Base-by-base conservation (phyloP, 2,888 invertebrate species). In the Ypsolopha sequella region DNA sequence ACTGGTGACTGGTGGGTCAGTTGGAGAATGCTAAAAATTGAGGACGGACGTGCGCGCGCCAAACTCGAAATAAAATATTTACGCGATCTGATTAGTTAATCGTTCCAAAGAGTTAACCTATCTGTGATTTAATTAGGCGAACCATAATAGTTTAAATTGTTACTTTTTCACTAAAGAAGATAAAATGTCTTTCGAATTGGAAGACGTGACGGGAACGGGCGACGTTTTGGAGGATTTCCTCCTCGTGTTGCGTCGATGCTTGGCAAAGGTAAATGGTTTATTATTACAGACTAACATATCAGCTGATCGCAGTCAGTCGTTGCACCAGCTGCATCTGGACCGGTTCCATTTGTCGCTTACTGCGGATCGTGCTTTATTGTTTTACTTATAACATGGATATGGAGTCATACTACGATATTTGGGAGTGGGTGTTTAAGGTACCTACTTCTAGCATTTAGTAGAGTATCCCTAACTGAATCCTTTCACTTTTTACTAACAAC, bases 161-260 rank as follows among this genome's bases (percentile, higher is more conserved):
- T 54, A 36, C 13, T 63, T 57, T 64, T 57, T 64, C 69, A 71
- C 59, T 68, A 68, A 70, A 68, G 52, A 64, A 65, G 56, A 72
- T 51, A 88, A 80, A 70, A 91, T 93, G 90, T 89, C 89, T 68
- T 75, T 90, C 69, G 92, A 92, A 68, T 87, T 91, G 70, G 92
- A 90, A 72, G 88, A 91, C 60, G 73, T 90, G 35, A 76, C 87
- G 63, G 85, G 88, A 61, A 87, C 91, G 60, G 92, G 92, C 61
- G 92, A 92, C 77, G 89, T 92, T 63, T 88, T 93, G 76, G 92
- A 91, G 71, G 93, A 93, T 76, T 92, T 93, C 77, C 88, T 92
- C 65, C 76, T 90, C 63, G 87, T 92, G 67, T 91, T 91, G 70
- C 90, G 91, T 60, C 89, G 91, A 64, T 88, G 91, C 67, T 88